These are phyloP conservation scores for Bombus superbus DNA, from an alignment of 1,140 invertebrate genomes.

Conservation along the genomic window DNA sequence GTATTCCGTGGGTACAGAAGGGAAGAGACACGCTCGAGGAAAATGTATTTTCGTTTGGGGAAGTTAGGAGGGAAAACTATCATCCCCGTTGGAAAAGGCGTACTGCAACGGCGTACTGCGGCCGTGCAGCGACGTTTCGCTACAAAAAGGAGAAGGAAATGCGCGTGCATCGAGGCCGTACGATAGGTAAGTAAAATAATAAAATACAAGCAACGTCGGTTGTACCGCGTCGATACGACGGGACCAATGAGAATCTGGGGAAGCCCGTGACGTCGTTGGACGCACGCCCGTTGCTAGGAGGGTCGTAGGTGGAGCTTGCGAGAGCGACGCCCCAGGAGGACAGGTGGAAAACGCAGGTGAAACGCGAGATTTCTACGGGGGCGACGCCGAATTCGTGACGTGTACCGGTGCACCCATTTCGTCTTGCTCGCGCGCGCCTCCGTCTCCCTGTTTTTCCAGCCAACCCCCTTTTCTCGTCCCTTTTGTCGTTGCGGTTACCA, in stretches of 20 bases:
- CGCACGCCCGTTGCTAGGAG: slow-evolving; percentile 72
- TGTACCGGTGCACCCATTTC: slow-evolving; percentile 55
- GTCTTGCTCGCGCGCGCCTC: not conserved
- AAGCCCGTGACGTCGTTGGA: slow-evolving; percentile 74
- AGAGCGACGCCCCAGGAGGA: slow-evolving; percentile 72
- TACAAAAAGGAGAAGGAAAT: slow-evolving; percentile 43
- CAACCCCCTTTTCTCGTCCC: slow-evolving; percentile 20
- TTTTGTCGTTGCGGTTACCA: not conserved
- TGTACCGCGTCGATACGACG: slow-evolving; percentile 68
- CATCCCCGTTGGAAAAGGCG: no score
- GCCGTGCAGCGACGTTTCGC: slow-evolving; percentile 35
- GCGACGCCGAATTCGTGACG: slow-evolving; percentile 63
- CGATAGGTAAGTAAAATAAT: slow-evolving; percentile 76
- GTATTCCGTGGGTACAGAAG: not conserved
- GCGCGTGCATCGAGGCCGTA: slow-evolving; percentile 62
- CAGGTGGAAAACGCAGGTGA: slow-evolving; percentile 78
- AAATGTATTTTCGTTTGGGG: slow-evolving; percentile 43
- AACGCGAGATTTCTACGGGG: slow-evolving; percentile 50
- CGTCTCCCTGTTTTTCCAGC: not conserved
- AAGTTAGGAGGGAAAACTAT: slow-evolving; percentile 8
- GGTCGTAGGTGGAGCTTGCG: slow-evolving; percentile 74
- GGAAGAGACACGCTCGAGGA: slow-evolving; percentile 42
- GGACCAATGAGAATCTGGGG: slow-evolving; percentile 71
- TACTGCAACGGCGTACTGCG: slow-evolving; percentile 28
- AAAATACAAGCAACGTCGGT: slow-evolving; percentile 71